phyloP scores from a whole-genome alignment of 2,113 vertebrate genomes.

The Cynoglossus semilaevis region DNA sequence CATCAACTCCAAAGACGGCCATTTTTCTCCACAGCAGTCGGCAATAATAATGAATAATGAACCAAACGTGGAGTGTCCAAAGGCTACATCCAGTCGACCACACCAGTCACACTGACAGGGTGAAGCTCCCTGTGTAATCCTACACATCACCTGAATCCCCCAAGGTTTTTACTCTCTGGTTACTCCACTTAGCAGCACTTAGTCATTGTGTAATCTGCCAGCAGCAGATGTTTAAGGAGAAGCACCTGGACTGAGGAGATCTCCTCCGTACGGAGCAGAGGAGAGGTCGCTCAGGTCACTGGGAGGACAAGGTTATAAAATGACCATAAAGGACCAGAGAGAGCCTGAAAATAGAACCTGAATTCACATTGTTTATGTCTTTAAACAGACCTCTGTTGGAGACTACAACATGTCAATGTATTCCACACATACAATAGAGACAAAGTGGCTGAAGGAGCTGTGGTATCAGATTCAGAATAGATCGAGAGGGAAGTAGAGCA shows the following conservation, averaged over 20 bases:
- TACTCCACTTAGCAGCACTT: conserved; percentile 11
- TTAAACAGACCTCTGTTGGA: too few relatives aligned
- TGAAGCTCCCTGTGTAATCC: conserved; percentile 25
- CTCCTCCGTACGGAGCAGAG: conserved; percentile 9
- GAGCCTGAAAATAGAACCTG: too few relatives aligned
- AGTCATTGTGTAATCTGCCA: conserved; percentile 33
- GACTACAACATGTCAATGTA: background rate
- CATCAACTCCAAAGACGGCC: conserved; percentile 33
- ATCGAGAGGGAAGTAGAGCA: too few relatives aligned
- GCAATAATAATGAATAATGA: conserved; percentile 37
- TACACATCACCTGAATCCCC: conserved; percentile 17
- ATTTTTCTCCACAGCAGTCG: conserved; percentile 33
- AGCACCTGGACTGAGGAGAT: conserved; percentile 29
- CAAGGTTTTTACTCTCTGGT: conserved; percentile 17
- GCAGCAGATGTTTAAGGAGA: conserved; percentile 34
- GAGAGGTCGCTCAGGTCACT: conserved; percentile 9
- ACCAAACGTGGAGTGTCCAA: conserved; percentile 18
- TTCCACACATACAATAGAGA: too few relatives aligned
- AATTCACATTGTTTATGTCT: too few relatives aligned
- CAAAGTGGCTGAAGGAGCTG: too few relatives aligned
- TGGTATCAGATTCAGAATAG: too few relatives aligned
- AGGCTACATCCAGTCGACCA: conserved; percentile 20
- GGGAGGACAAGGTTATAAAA: conserved; percentile 15
- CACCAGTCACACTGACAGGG: conserved; percentile 7
- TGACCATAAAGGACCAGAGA: background rate